phyloP scores from a whole-genome alignment of 2,113 vertebrate species.

The Python bivittatus region DNA sequence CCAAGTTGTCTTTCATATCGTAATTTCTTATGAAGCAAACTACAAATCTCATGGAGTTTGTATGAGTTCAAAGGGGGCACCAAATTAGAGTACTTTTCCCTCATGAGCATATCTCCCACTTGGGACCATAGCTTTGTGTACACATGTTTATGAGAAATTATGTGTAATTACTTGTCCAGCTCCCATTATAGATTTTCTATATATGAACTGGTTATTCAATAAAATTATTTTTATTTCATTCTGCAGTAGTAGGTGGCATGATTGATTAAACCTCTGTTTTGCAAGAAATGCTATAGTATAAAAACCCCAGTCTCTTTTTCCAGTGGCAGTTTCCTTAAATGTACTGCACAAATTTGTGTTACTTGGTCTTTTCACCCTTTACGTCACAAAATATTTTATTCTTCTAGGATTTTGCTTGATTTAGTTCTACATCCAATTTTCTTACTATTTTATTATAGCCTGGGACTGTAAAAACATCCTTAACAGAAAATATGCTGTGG shows the following conservation, averaged over 20 bases:
- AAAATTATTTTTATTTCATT: neutral
- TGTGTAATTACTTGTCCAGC: neutral
- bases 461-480: neutral
- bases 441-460: neutral
- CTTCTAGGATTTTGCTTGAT: neutral
- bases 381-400: neutral
- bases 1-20: neutral
- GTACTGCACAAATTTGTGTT: neutral
- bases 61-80: neutral
- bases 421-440: neutral
- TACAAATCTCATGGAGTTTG: neutral
- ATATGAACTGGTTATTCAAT: neutral
- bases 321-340: neutral
- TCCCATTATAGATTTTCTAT: neutral
- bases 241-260: neutral
- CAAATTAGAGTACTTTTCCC: neutral
- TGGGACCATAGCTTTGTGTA: neutral
- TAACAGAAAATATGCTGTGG: neutral
- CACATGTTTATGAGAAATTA: neutral
- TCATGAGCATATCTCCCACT: neutral
- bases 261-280: neutral
- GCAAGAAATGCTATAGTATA: neutral
- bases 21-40: neutral
- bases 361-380: neutral
- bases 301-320: neutral